Conservation (phyloP, 64 coral and sea anemone genomes). For the Dendrophyllia cribrosa region DNA sequence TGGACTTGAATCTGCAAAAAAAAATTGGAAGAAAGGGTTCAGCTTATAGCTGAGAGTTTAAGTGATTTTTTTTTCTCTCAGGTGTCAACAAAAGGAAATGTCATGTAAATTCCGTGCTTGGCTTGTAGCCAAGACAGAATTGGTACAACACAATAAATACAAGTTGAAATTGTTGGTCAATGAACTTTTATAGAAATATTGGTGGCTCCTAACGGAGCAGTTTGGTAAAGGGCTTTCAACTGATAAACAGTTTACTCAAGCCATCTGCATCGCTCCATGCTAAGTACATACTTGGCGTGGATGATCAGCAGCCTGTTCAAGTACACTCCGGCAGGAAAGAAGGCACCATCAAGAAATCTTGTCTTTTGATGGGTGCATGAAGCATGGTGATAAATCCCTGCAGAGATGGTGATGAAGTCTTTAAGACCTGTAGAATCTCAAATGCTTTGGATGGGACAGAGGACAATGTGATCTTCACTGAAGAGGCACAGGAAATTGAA, state of each 20-base stretch:
- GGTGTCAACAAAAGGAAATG: not conserved
- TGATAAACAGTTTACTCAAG: too few species aligned
- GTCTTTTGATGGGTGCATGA: constrained; percentile 3
- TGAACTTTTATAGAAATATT: too few species aligned
- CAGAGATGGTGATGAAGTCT: constrained; percentile 12
- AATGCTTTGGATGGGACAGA: constrained; percentile 42
- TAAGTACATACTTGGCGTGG: not conserved
- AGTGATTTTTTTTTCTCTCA: not conserved
- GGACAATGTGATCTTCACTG: not conserved
- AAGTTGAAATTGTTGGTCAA: too few species aligned
- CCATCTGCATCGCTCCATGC: too few species aligned
- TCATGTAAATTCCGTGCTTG: constrained; percentile 12
- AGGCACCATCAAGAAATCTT: not conserved
- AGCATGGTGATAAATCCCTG: constrained; percentile 19
- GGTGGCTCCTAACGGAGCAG: too few species aligned
- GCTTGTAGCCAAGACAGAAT: constrained; percentile 54
- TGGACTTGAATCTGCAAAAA: not conserved
- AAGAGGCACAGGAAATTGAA: not conserved
- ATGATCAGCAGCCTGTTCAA: not conserved
- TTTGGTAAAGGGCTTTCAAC: too few species aligned
- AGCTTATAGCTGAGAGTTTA: too few species aligned
- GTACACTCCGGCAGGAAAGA: constrained; percentile 13
- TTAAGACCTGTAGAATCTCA: constrained; percentile 38
- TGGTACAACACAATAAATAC: too few species aligned
- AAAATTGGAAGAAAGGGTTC: too few species aligned